Base-by-base conservation (phyloP, 2,888 invertebrate species). In the Agrilus biguttatus region DNA sequence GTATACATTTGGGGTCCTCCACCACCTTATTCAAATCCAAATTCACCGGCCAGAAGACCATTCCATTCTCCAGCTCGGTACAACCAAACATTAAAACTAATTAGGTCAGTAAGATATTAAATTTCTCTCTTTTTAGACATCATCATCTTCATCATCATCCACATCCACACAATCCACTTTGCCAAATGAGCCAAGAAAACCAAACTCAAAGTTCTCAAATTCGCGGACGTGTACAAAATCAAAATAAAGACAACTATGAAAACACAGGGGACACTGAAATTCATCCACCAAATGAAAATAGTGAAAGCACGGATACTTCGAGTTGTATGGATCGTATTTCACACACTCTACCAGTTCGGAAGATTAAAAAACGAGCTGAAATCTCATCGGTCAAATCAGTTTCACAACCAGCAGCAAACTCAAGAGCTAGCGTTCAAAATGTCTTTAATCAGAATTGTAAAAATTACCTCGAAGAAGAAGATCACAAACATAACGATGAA, bases 11-110 rank as follows among this genome's bases (percentile, higher is more conserved):
- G 89, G 89, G 90, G 88, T 0, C 90, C 89, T 0, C 89, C 89
- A 1, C 89, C 90, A 0, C 89, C 89, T 0, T 90, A 90, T 58
- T 85, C 85, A 45, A 84, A 85, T 40, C 84, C 84, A 33, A 85
- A 85, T 52, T 77, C 77, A 49, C 78, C 78, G 1, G 78, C 78
- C 0, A 63, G 78, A 46, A 65, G 77, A 34, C 69, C 67, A 28
- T 48, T 61, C 47, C 62, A 62, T 53, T 67, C 62, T 37, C 68
- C 62, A 37, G 63, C 58, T 37, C 53, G 65, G 57, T 63, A 57
- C 28, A 37, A 39, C 5, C 39, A 13, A 33, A 39, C 2, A n/a
- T 17, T 37, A 39, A 39, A 12, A 8, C 13, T 33, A 8, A 17
- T 32, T 33, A 32, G 10, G 8, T 38, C 12, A 14, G 13, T 17